Evolutionary conservation across 2,888 invertebrate species (phyloP), one percentile per base, ranked within the genome.

Genomic region (Endotricha flammealis): DNA sequence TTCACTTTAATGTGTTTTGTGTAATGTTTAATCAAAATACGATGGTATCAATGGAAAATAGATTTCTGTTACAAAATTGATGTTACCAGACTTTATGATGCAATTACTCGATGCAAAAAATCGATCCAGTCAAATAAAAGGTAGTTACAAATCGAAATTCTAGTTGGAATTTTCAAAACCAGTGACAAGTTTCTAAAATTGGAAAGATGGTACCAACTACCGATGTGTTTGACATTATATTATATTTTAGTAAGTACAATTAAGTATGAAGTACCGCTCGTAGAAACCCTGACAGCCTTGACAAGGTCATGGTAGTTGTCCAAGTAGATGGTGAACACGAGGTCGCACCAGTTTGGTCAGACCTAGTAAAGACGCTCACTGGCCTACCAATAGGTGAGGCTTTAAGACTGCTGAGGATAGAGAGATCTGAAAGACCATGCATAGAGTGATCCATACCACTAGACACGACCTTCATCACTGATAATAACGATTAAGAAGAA

Each of bases 1-100:
- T 59, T 61, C 52, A 52, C 56, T 60, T 57, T n/a, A n/a, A n/a
- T n/a, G n/a, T 53, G 54, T 58, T 50, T 48, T 47, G 38, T 47
- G 22, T 25, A 27, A 29, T 32, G 12, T 24, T 29, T 36, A 10
- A 29, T 32, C 14, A 24, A 22, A 2, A 24, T n/a, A n/a, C n/a
- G n/a, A n/a, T n/a, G n/a, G n/a, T n/a, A n/a, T n/a, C n/a, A n/a
- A n/a, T n/a, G n/a, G n/a, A n/a, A n/a, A n/a, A n/a, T n/a, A n/a
- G n/a, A n/a, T n/a, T n/a, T n/a, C n/a, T n/a, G n/a, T n/a, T n/a
- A n/a, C n/a, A n/a, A n/a, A n/a, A n/a, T n/a, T n/a, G n/a, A n/a
- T n/a, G n/a, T n/a, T n/a, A n/a, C n/a, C n/a, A n/a, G n/a, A n/a
- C n/a, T n/a, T n/a, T n/a, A n/a, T n/a, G n/a, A n/a, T n/a, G n/a